These are phyloP conservation scores for Pseudomyrmex pallidus DNA, from an alignment of 1,140 invertebrate species.

Conservation along the genomic window DNA sequence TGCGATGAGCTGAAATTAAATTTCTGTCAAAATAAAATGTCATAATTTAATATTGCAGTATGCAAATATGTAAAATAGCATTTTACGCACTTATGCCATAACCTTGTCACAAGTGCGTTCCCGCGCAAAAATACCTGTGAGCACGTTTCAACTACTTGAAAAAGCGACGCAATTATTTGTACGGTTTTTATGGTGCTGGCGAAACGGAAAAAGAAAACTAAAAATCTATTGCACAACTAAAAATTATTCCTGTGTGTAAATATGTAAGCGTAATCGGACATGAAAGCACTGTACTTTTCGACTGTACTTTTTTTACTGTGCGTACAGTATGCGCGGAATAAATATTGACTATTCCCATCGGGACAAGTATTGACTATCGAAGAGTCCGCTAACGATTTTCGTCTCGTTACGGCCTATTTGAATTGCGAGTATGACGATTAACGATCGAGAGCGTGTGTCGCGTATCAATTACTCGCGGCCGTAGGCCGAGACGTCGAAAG, in stretches of 20 bases:
- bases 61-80: too few relatives aligned
- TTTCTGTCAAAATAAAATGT: not conserved
- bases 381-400: not conserved
- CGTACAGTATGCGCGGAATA: slow-evolving; percentile 39
- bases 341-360: not conserved
- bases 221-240: too few relatives aligned
- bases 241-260: too few relatives aligned
- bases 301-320: slow-evolving; percentile 58
- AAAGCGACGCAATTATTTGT: too few relatives aligned
- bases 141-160: too few relatives aligned
- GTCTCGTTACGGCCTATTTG: not conserved
- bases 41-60: not conserved
- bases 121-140: too few relatives aligned
- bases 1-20: not conserved
- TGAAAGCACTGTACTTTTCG: too few relatives aligned
- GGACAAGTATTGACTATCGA: slow-evolving; percentile 17
- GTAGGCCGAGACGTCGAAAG: not conserved
- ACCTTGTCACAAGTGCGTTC: slow-evolving; percentile 21
- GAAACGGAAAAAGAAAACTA: too few relatives aligned
- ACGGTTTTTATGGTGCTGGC: too few relatives aligned
- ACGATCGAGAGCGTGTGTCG: not conserved
- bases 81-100: slow-evolving; percentile 21
- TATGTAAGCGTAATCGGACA: too few relatives aligned
- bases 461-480: not conserved
- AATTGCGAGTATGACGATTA: not conserved